Percentiles rank a stretch among this genome's conserved stretches.
These are phyloP conservation scores for Amphiprion percula DNA, from an alignment of 2,113 vertebrate species.

Conservation along the genomic window DNA sequence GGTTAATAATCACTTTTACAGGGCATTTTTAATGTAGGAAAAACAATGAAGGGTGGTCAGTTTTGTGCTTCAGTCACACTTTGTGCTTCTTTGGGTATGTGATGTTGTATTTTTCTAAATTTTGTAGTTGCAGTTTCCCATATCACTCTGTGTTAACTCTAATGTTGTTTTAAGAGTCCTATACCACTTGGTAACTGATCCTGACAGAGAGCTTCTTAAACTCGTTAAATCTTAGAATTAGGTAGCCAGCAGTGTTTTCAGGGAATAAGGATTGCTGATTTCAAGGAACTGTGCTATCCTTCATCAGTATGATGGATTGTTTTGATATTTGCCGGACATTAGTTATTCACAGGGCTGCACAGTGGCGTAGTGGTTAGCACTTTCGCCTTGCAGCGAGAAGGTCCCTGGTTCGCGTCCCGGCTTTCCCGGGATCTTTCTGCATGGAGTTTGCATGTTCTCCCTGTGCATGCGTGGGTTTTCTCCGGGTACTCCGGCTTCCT, in stretches of 20 bases:
- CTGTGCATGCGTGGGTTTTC: no score
- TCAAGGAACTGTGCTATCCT: background rate
- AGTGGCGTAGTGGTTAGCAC: no score
- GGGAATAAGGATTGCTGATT: background rate
- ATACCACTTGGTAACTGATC: background rate
- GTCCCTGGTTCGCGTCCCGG: no score
- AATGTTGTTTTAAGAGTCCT: background rate
- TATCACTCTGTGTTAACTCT: background rate
- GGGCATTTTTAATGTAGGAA: no score
- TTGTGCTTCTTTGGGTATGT: background rate
- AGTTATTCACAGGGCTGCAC: slow-evolving; percentile 6
- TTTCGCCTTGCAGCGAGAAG: no score
- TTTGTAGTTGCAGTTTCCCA: background rate
- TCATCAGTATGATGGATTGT: background rate
- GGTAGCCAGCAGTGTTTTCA: background rate
- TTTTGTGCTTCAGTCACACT: background rate
- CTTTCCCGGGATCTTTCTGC: no score
- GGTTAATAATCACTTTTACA: no score
- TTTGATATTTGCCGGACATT: background rate
- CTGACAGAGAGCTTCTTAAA: background rate
- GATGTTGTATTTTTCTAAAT: background rate
- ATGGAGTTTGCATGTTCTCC: no score
- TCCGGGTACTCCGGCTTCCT: no score
- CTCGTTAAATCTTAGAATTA: background rate
- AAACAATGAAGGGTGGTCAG: no score